Evolutionary conservation across 2,797 vertebrate species (phyloP).

Genomic region (Danio kyathit): DNA sequence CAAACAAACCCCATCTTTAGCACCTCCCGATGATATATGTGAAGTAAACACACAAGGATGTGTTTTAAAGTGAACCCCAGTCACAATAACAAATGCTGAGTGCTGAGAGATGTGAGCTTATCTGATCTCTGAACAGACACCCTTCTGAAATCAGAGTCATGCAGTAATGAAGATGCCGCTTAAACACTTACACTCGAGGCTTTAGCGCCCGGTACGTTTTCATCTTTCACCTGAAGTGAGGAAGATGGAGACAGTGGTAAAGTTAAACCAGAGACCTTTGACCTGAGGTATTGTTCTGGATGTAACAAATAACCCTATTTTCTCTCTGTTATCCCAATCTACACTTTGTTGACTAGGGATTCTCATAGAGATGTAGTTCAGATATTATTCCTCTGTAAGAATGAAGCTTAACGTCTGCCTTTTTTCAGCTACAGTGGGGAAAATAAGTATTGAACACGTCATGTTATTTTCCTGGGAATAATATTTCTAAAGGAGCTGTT

Average conservation of each 20-base stretch:
- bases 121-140: slow-evolving; percentile 29
- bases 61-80: slow-evolving; percentile 8
- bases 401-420: not conserved
- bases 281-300: not conserved
- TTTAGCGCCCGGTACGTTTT: slow-evolving; percentile 84
- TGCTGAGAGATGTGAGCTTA: not conserved
- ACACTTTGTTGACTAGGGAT: not conserved
- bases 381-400: not conserved
- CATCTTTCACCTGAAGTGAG: slow-evolving; percentile 91
- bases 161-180: not conserved
- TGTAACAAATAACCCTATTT: not conserved
- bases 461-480: too few species aligned
- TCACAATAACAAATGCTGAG: slow-evolving; percentile 1
- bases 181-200: slow-evolving; percentile 88
- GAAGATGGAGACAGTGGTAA: slow-evolving; percentile 51
- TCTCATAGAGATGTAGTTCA: not conserved
- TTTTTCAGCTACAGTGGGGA: not conserved
- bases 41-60: slow-evolving; percentile 9
- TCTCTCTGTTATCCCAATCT: not conserved
- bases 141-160: slow-evolving; percentile 47
- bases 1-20: slow-evolving; percentile 17
- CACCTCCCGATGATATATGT: slow-evolving; percentile 12
- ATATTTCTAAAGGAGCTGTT: too few species aligned
- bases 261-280: slow-evolving; percentile 28
- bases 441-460: too few species aligned